These are phyloP conservation scores for Zosterops borbonicus DNA, from an alignment of 2,113 vertebrate genomes.

Conservation along the genomic window DNA sequence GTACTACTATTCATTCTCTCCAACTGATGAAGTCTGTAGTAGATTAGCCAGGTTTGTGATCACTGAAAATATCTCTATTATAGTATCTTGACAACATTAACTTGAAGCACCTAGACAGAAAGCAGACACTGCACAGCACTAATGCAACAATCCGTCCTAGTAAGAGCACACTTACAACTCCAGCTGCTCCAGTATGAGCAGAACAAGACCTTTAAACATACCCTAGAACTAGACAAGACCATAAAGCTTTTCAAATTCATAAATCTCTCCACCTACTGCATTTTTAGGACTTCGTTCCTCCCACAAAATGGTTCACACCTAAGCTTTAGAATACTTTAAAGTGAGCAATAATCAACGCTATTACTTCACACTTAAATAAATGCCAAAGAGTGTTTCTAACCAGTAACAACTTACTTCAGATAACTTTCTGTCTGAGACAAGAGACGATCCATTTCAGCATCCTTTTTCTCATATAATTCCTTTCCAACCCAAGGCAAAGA, in stretches of 20 bases:
- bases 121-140: not conserved
- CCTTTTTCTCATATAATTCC: conserved; percentile 97
- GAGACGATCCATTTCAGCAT: conserved; percentile 95
- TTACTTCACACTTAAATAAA: not conserved
- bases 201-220: not conserved
- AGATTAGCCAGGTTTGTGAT: not conserved
- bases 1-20: not conserved
- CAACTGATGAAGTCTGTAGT: not conserved
- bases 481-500: conserved; percentile 98
- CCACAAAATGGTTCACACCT: not conserved
- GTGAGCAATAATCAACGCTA: not conserved
- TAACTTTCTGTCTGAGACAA: conserved; percentile 92
- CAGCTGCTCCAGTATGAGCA: not conserved
- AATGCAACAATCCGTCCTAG: not conserved
- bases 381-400: not conserved
- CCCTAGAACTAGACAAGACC: not conserved
- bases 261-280: not conserved
- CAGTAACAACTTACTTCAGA: conserved; percentile 82
- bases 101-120: not conserved
- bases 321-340: not conserved
- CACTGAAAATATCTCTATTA: not conserved
- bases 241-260: not conserved
- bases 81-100: not conserved
- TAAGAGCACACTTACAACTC: not conserved
- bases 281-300: not conserved